phyloP scores from a whole-genome alignment of 2,113 vertebrate genomes.

The Trematocara nigrifrons region DNA sequence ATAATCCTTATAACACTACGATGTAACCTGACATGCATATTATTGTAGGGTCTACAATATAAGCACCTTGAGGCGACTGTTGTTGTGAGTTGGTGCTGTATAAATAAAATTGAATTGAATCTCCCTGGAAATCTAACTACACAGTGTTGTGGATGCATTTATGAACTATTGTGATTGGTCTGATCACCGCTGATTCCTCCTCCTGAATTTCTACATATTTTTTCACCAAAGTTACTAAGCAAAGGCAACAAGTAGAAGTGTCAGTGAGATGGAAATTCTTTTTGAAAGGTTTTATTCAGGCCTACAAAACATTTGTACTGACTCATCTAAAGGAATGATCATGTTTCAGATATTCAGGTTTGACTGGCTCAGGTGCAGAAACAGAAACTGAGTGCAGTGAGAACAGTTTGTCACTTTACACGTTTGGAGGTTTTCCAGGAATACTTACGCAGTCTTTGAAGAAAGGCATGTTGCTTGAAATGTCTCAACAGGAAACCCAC shows the following conservation, averaged over 20 bases:
- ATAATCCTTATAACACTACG: not conserved
- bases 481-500: not conserved
- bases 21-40: not conserved
- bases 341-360: too few species aligned
- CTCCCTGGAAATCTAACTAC: not conserved
- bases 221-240: accelerated
- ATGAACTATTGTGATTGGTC: not conserved
- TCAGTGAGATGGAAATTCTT: not conserved
- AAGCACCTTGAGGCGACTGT: not conserved
- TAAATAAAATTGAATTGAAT: not conserved
- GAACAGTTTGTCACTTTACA: not conserved
- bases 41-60: not conserved
- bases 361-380: not conserved
- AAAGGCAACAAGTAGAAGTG: not conserved
- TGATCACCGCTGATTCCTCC: accelerated
- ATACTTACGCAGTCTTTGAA: not conserved
- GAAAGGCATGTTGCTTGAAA: not conserved
- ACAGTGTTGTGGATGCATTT: not conserved
- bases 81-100: not conserved
- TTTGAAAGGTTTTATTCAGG: too few species aligned
- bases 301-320: too few species aligned
- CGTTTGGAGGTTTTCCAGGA: accelerated
- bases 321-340: too few species aligned
- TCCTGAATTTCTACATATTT: not conserved
- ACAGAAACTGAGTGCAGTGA: not conserved